Percentiles rank a stretch among this genome's conserved stretches.
Evolutionary conservation across 2,113 vertebrate species (phyloP).

Genomic region (Pangasianodon hypophthalmus): DNA sequence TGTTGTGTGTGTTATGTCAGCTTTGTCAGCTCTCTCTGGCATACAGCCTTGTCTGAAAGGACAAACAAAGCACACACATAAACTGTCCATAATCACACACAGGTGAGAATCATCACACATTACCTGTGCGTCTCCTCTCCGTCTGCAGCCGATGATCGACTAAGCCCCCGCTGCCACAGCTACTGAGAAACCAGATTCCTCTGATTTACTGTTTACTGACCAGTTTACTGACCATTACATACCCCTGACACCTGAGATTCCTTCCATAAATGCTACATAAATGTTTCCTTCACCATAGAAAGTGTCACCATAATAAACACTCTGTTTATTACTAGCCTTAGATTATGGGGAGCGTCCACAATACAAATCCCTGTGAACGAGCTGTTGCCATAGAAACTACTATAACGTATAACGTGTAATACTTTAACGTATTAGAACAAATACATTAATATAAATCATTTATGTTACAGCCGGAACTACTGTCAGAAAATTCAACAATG

Average conservation of each 20-base stretch:
- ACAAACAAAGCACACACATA: not conserved
- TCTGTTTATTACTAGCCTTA: not conserved
- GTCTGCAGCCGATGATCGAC: too few relatives aligned
- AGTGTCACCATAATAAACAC: not conserved
- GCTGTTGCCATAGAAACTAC: not conserved
- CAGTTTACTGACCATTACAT: not conserved
- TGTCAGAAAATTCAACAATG: not conserved
- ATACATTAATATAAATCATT: not conserved
- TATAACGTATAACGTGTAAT: too few relatives aligned
- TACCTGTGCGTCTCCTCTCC: not conserved
- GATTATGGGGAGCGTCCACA: not conserved
- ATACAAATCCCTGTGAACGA: not conserved
- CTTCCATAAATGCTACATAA: too few relatives aligned
- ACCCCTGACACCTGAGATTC: not conserved
- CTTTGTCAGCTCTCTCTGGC: not conserved
- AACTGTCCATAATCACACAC: not conserved
- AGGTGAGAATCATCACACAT: not conserved
- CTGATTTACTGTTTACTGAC: too few relatives aligned
- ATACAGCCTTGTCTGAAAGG: not conserved
- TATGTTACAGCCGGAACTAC: not conserved
- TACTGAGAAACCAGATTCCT: not conserved
- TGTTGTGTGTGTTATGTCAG: not conserved
- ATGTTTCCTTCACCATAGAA: not conserved
- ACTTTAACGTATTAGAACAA: not conserved
- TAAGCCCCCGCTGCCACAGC: not conserved